A percentile compares a stretch with the other conserved stretches of the same genome.
Evolutionary conservation across 2,113 vertebrate species (phyloP).

Genomic region (Saimiri boliviensis): DNA sequence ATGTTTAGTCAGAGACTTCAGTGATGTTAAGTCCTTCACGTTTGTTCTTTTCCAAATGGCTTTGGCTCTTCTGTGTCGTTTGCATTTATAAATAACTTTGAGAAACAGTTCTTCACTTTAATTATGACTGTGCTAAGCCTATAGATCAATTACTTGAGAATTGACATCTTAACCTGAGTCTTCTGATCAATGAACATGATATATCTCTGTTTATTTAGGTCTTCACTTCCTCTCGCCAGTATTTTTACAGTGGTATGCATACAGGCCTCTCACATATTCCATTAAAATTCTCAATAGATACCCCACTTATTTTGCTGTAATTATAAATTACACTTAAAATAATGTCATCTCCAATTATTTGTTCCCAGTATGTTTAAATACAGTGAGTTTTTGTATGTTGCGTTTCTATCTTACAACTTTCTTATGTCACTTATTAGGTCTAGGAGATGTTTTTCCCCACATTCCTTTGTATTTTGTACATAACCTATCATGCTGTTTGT

Average conservation of each 20-base stretch:
- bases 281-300: not conserved
- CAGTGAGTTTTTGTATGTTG: not conserved
- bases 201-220: not conserved
- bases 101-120: not conserved
- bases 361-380: not conserved
- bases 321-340: not conserved
- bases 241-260: not conserved
- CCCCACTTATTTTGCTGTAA: not conserved
- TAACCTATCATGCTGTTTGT: not conserved
- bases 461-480: not conserved
- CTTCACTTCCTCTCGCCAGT: not conserved
- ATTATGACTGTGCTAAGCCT: not conserved
- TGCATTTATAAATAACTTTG: not conserved
- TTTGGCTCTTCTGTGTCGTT: not conserved
- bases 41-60: not conserved
- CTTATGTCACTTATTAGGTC: not conserved
- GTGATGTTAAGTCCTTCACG: not conserved
- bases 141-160: not conserved
- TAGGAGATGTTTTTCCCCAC: not conserved
- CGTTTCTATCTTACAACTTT: not conserved
- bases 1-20: not conserved
- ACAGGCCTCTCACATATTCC: not conserved
- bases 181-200: not conserved
- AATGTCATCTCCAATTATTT: not conserved
- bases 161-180: not conserved